Evolutionary conservation across 2,888 invertebrate species (phyloP).

Genomic region (Ptilodon capucinus): DNA sequence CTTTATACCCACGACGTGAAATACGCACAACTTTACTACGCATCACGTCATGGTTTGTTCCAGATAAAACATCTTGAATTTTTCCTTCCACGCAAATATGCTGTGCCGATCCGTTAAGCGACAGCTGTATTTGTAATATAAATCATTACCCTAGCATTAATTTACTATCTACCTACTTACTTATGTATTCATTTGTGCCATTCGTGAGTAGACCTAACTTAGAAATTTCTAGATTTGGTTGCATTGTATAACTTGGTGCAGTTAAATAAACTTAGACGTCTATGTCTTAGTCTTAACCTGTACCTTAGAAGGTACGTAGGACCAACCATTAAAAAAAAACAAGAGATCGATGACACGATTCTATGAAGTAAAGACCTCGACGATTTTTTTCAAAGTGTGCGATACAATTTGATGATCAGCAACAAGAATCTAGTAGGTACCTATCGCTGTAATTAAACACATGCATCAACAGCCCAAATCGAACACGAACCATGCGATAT

Average conservation of each 20-base stretch:
- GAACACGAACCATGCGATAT: conserved; percentile 21
- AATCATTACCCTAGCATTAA: too few species aligned
- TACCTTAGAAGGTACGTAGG: background rate
- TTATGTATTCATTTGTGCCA: too few species aligned
- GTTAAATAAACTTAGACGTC: background rate
- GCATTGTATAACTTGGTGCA: background rate
- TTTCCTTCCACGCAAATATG: background rate
- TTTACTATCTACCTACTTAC: too few species aligned
- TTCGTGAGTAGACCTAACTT: background rate
- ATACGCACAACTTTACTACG: too few species aligned
- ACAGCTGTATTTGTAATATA: too few species aligned
- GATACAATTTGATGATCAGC: conserved; percentile 10
- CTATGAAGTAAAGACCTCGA: background rate
- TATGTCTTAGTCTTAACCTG: background rate
- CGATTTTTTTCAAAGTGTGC: background rate
- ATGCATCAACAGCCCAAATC: conserved; percentile 33
- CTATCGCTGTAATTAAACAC: conserved; percentile 15
- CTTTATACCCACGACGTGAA: too few species aligned
- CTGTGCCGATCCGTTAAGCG: background rate
- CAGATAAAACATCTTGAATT: background rate
- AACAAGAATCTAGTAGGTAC: conserved; percentile 16
- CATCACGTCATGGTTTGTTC: background rate
- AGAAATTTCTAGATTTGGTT: background rate
- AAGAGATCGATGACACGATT: background rate
- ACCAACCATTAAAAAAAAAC: background rate